These are phyloP conservation scores for Phenganax subtilis DNA, from an alignment of 92 coral and sea anemone genomes.

Conservation along the genomic window DNA sequence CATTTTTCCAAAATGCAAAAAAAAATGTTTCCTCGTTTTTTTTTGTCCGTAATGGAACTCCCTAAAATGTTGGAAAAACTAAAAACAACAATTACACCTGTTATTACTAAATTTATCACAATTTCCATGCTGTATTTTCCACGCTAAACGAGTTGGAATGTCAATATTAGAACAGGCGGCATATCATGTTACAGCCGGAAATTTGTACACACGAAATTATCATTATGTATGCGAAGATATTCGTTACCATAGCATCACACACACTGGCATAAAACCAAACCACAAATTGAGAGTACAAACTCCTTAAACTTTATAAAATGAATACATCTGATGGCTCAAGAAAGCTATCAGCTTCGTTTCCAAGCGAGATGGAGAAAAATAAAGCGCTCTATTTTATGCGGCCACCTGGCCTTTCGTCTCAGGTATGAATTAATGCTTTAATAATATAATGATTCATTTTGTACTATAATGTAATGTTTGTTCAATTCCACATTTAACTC, in stretches of 20 bases:
- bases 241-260: conserved; percentile 28
- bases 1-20: too few relatives aligned
- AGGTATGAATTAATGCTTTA: conserved; percentile 47
- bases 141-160: too few relatives aligned
- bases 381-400: conserved; percentile 72
- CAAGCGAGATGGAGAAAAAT: conserved; percentile 65
- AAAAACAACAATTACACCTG: too few relatives aligned
- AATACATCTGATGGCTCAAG: background rate
- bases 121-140: too few relatives aligned
- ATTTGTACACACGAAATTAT: background rate
- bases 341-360: conserved; percentile 42
- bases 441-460: background rate
- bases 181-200: conserved; percentile 17
- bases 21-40: too few relatives aligned
- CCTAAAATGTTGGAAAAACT: too few relatives aligned
- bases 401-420: conserved; percentile 82
- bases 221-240: background rate
- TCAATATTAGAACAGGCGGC: too few relatives aligned
- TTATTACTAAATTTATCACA: too few relatives aligned
- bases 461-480: background rate
- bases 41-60: too few relatives aligned
- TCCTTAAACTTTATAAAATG: background rate
- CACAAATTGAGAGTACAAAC: background rate
- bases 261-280: background rate
- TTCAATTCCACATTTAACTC: background rate